Evolutionary conservation across 2,797 vertebrate species (phyloP), one percentile per base, ranked within the genome.

Genomic region (Cyprinella venusta): DNA sequence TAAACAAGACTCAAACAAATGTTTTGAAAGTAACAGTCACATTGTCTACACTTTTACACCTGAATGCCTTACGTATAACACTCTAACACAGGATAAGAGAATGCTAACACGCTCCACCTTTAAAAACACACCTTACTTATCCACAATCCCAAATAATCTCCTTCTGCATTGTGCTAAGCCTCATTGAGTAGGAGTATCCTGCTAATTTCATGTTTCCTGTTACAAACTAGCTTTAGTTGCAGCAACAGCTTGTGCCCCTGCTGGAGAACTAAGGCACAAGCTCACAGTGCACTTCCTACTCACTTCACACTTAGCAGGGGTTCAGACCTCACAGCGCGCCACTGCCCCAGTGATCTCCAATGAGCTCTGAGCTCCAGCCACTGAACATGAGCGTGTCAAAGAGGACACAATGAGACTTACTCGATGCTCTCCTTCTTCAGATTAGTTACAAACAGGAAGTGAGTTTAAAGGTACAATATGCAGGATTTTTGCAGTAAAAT

Each of bases 241-340:
- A 72, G 85, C 75, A 81, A 87, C 89, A 90, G 79, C 86, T 86
- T 88, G 85, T 88, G 79, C 85, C 86, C 85, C 69, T 81, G 89
- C 85, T 83, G 84, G 86, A 87, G 82, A 85, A 85, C 40, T n/a
- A 15, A 84, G 77, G 85, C 82, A 72, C 80, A 79, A 71, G 42
- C 76, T 79, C 70, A 50, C 9, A 18, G 61, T 33, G 24, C 65
- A 80, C 84, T 74, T 82, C 88, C 87, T 79, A 89, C 85, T 87
- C 87, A 83, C 82, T 87, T 87, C 86, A 87, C 85, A 87, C 86
- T 86, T 80, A 84, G 79, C 67, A 77, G 80, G 85, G 85, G 79
- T 85, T 86, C 70, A 81, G 82, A 79, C 76, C 85, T 87, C 85
- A 85, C 84, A 75, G 65, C 6, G 71, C 45, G 76, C 86, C 86